A percentile compares a stretch with the other conserved stretches of the same genome.
Conservation (phyloP, 2,888 invertebrate genomes). For the Patella pellucida region DNA sequence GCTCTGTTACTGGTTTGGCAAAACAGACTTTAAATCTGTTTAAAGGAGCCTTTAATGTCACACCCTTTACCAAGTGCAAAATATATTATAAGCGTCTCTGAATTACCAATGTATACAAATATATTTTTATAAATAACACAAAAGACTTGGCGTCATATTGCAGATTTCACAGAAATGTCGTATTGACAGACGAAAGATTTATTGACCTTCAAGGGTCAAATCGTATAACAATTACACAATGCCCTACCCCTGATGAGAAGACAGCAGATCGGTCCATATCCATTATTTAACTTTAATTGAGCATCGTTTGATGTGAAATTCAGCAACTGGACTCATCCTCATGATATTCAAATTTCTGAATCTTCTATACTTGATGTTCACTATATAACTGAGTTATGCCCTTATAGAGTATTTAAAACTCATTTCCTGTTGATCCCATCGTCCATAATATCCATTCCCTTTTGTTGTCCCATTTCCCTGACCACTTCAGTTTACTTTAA, state of each 20-base stretch:
- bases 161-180: too few relatives aligned
- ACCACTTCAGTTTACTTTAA: too few relatives aligned
- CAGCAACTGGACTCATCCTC: conserved; percentile 7
- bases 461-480: not conserved
- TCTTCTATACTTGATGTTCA: too few relatives aligned
- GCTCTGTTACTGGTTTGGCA: too few relatives aligned
- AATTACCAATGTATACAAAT: too few relatives aligned
- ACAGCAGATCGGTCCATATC: not conserved
- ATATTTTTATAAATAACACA: too few relatives aligned
- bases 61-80: too few relatives aligned
- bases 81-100: too few relatives aligned
- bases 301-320: conserved; percentile 7
- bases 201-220: not conserved
- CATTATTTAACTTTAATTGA: conserved; percentile 8
- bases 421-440: conserved; percentile 2
- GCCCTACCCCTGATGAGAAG: not conserved
- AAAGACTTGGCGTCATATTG: too few relatives aligned
- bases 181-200: not conserved
- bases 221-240: conserved; percentile 8
- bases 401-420: not conserved
- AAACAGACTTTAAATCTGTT: too few relatives aligned
- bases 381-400: not conserved
- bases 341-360: too few relatives aligned
- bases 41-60: too few relatives aligned
- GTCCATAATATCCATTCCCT: not conserved